These are phyloP conservation scores for Hermetia illucens DNA, from an alignment of 1,140 invertebrate species.

Conservation along the genomic window DNA sequence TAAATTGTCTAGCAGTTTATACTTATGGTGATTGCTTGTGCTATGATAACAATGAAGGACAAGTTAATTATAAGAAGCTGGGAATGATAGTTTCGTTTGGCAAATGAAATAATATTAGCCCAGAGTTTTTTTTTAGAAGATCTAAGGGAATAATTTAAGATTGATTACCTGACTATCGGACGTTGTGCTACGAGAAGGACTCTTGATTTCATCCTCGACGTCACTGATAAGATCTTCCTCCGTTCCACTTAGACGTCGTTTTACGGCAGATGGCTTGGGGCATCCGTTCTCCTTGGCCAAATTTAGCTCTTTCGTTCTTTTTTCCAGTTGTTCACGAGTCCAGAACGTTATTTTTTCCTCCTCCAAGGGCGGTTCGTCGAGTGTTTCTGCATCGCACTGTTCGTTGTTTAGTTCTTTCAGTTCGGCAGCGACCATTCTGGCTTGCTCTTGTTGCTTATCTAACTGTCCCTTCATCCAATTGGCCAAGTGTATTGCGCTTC, in stretches of 20 bases:
- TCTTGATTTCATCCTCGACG: slow-evolving; percentile 37
- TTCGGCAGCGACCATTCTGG: slow-evolving; percentile 19
- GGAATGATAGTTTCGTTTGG: too few species aligned
- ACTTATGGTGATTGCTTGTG: too few species aligned
- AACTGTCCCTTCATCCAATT: slow-evolving; percentile 52
- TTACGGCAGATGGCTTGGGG: slow-evolving; percentile 23
- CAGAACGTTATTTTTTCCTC: slow-evolving; percentile 45
- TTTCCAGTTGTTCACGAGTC: slow-evolving; percentile 52
- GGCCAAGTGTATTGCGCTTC: slow-evolving; percentile 43
- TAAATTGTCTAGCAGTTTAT: slow-evolving; percentile 1
- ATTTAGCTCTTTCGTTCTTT: slow-evolving; percentile 48
- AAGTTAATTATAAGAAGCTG: too few species aligned
- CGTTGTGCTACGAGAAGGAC: slow-evolving; percentile 53
- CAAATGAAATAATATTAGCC: too few species aligned
- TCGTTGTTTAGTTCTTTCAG: too few species aligned
- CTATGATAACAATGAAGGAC: too few species aligned
- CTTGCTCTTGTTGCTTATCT: slow-evolving; percentile 27
- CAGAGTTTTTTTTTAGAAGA: too few species aligned
- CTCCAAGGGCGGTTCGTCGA: too few species aligned
- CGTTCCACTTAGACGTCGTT: slow-evolving; percentile 20
- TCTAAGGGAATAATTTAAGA: too few species aligned
- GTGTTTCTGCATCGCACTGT: too few species aligned
- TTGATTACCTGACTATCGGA: slow-evolving; percentile 51
- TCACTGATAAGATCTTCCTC: slow-evolving; percentile 31
- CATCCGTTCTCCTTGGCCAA: slow-evolving; percentile 31